phyloP scores from a whole-genome alignment of 2,888 invertebrate genomes.

The Macaria liturata region DNA sequence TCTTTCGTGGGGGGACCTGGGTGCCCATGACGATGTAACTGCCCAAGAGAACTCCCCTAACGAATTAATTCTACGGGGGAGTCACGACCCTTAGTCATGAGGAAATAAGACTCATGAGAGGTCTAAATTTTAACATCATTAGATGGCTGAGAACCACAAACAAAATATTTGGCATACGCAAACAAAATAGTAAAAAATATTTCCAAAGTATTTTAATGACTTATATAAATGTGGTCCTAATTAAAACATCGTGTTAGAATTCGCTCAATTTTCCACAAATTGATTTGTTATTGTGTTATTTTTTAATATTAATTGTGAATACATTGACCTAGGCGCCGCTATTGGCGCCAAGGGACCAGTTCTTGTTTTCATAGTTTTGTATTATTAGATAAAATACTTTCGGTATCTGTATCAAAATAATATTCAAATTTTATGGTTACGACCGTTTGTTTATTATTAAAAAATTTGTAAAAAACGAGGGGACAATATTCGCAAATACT shows the following conservation, averaged over 20 bases:
- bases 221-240: background rate
- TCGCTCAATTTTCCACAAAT: constrained; percentile 15
- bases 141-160: too few species aligned
- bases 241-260: constrained; percentile 3
- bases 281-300: constrained; percentile 23
- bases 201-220: background rate
- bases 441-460: too few species aligned
- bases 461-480: background rate
- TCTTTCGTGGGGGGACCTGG: too few species aligned
- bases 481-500: constrained; percentile 1
- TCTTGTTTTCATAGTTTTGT: constrained; percentile 24
- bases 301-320: constrained; percentile 24
- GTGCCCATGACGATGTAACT: too few species aligned
- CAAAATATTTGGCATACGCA: too few species aligned
- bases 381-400: constrained; percentile 25
- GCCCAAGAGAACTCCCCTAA: too few species aligned
- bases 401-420: constrained; percentile 18
- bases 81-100: too few species aligned
- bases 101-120: too few species aligned
- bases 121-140: too few species aligned
- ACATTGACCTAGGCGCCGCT: constrained; percentile 30
- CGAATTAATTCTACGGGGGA: too few species aligned
- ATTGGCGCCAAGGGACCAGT: constrained; percentile 31
- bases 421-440: constrained; percentile 13
- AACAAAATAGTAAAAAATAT: too few species aligned